These are phyloP conservation scores for Sakesphorus luctuosus DNA, from an alignment of 2,113 vertebrate species.

Conservation along the genomic window DNA sequence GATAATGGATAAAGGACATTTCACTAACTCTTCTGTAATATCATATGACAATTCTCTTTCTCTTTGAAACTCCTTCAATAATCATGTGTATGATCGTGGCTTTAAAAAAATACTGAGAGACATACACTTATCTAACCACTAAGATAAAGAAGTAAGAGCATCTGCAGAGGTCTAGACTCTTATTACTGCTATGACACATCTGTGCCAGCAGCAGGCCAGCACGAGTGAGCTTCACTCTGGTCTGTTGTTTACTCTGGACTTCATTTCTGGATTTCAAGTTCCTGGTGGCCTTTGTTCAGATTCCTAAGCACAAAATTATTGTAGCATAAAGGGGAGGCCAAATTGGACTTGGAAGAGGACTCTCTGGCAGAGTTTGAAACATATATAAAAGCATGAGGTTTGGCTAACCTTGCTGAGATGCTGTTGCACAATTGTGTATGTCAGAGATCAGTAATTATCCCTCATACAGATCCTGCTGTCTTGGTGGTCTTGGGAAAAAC, in stretches of 20 bases:
- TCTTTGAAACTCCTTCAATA: background rate
- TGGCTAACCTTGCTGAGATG: conserved; percentile 55
- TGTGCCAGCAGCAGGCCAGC: background rate
- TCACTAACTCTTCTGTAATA: background rate
- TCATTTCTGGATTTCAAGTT: conserved; percentile 43
- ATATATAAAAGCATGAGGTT: conserved; percentile 31
- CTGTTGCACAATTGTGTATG: conserved; percentile 45
- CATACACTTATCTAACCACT: background rate
- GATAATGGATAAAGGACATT: background rate
- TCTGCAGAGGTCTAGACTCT: background rate
- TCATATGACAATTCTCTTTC: background rate
- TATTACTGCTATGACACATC: background rate
- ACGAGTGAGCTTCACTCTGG: background rate
- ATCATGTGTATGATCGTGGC: background rate
- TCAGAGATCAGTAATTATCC: conserved; percentile 22
- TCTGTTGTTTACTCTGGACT: conserved; percentile 27
- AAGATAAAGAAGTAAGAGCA: background rate
- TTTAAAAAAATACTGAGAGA: background rate
- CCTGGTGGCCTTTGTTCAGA: conserved; percentile 53
- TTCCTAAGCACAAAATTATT: conserved; percentile 27
- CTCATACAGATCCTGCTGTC: background rate
- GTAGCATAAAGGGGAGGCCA: conserved; percentile 21
- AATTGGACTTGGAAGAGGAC: conserved; percentile 39
- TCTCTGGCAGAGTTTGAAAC: conserved; percentile 38
- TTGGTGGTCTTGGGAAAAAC: conserved; percentile 59